These are phyloP conservation scores for Nipponacmea schrenckii DNA, from an alignment of 2,888 invertebrate species.

Conservation along the genomic window DNA sequence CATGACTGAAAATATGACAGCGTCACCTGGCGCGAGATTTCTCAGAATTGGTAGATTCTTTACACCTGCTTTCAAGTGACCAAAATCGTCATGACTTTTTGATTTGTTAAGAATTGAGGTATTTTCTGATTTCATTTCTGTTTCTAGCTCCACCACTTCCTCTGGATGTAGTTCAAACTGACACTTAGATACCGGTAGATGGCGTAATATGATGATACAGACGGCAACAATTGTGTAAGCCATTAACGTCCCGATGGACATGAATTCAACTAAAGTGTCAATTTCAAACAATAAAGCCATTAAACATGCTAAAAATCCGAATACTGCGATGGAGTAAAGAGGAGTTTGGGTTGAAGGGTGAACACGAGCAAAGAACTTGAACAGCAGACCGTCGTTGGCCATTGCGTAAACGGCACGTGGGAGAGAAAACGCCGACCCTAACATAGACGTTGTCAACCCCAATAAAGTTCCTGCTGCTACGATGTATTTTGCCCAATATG, in stretches of 20 bases:
- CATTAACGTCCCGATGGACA: conserved; percentile 94
- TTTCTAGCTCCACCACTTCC: conserved; percentile 31
- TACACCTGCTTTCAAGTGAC: conserved; percentile 78
- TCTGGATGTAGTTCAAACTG: conserved; percentile 64
- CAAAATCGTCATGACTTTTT: conserved; percentile 72
- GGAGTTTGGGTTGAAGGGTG: conserved; percentile 79
- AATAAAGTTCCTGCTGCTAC: conserved; percentile 62
- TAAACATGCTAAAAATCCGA: conserved; percentile 66
- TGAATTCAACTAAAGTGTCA: conserved; percentile 90
- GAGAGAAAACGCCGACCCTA: conserved; percentile 86
- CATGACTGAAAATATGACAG: conserved; percentile 75
- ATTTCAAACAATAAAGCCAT: conserved; percentile 88
- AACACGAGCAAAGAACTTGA: conserved; percentile 77
- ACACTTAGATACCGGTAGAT: conserved; percentile 70
- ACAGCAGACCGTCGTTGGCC: conserved; percentile 88
- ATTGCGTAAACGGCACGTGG: conserved; percentile 90
- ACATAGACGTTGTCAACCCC: conserved; percentile 61
- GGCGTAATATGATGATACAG: conserved; percentile 86
- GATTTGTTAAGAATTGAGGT: conserved; percentile 54
- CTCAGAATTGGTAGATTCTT: conserved; percentile 81
- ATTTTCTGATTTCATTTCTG: conserved; percentile 41
- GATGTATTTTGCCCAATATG: conserved; percentile 63
- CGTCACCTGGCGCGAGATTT: conserved; percentile 80
- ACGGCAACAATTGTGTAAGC: conserved; percentile 93
- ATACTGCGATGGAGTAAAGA: conserved; percentile 57